These are phyloP conservation scores for Trichogramma dendrolimi DNA, from an alignment of 2,888 invertebrate species.

Conservation along the genomic window DNA sequence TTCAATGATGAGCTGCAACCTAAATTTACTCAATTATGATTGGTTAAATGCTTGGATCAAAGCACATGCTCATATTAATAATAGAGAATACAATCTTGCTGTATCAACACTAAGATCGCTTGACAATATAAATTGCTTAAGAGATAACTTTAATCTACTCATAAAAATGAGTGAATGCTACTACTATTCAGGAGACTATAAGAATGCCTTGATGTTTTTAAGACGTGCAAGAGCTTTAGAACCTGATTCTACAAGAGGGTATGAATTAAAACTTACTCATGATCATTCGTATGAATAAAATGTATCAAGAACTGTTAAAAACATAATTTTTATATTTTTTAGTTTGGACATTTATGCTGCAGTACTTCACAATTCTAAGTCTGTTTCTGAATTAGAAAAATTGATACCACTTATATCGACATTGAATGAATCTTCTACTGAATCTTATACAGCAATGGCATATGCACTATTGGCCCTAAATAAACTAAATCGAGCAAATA, in stretches of 20 bases:
- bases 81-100: conserved; percentile 66
- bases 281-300: neutral
- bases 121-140: conserved; percentile 62
- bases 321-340: conserved; percentile 30
- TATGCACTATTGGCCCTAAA: conserved; percentile 64
- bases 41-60: conserved; percentile 64
- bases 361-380: conserved; percentile 59
- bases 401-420: conserved; percentile 56
- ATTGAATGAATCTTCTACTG: conserved; percentile 58
- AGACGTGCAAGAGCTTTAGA: conserved; percentile 52
- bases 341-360: conserved; percentile 66
- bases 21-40: conserved; percentile 47
- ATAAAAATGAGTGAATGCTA: conserved; percentile 69
- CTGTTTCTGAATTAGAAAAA: conserved; percentile 61
- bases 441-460: conserved; percentile 74
- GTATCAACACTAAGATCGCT: conserved; percentile 64
- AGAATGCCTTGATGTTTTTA: conserved; percentile 59
- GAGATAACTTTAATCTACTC: conserved; percentile 66
- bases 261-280: conserved; percentile 17
- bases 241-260: conserved; percentile 48
- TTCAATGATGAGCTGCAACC: conserved; percentile 61
- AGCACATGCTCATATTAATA: conserved; percentile 63
- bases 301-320: neutral
- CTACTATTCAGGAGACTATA: conserved; percentile 68
- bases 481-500: conserved; percentile 66